These are phyloP conservation scores for Heliangelus exortis DNA, from an alignment of 2,797 vertebrate species.

Conservation along the genomic window DNA sequence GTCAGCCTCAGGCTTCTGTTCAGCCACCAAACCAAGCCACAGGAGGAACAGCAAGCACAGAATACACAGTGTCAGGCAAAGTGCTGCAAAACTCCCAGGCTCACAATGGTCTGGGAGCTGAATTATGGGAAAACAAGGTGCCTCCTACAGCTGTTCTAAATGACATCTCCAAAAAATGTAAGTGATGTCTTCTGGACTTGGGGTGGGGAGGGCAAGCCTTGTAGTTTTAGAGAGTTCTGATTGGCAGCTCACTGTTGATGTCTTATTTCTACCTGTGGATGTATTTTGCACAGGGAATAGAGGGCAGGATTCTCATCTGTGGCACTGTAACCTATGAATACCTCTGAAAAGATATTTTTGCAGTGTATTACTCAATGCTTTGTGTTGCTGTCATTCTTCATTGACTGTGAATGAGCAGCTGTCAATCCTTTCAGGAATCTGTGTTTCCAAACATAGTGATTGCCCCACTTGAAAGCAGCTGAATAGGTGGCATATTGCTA, in stretches of 20 bases:
- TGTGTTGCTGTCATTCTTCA: neutral
- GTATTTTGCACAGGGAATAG: neutral
- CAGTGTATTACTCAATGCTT: neutral
- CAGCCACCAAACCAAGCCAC: conserved; percentile 63
- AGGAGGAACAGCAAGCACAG: conserved; percentile 65
- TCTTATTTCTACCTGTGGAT: neutral
- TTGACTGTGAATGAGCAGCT: neutral
- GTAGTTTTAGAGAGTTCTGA: neutral
- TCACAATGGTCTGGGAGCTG: conserved; percentile 88
- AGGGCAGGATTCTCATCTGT: neutral
- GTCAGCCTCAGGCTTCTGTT: conserved; percentile 70
- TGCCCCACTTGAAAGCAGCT: neutral
- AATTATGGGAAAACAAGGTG: conserved; percentile 96
- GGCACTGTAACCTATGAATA: neutral
- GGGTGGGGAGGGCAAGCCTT: fast-evolving
- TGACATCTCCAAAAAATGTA: conserved; percentile 94
- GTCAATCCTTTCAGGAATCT: neutral
- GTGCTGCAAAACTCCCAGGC: conserved; percentile 80
- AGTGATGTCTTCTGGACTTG: conserved; percentile 65
- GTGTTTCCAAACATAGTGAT: neutral
- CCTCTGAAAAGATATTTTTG: neutral
- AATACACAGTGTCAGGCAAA: conserved; percentile 79
- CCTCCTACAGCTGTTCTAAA: conserved; percentile 84
- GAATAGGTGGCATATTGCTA: neutral
- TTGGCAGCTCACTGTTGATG: neutral